These are phyloP conservation scores for Apeltes quadracus DNA, from an alignment of 2,113 vertebrate genomes.

Conservation along the genomic window DNA sequence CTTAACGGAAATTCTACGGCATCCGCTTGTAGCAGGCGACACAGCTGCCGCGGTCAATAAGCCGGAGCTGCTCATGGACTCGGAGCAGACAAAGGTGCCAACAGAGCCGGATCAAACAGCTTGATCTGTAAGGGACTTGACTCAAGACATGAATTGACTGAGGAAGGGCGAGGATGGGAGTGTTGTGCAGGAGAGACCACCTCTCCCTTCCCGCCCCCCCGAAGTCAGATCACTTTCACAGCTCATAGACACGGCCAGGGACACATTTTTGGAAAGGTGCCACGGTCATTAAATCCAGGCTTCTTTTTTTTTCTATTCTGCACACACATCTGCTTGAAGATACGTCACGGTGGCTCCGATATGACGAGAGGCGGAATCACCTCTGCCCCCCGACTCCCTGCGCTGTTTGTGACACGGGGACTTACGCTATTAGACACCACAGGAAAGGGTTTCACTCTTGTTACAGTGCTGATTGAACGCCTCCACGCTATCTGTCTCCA, in stretches of 20 bases:
- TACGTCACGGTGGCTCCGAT: slow-evolving; percentile 56
- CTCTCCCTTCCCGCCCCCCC: slow-evolving; percentile 10
- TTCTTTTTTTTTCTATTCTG: slow-evolving; percentile 60
- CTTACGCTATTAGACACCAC: slow-evolving; percentile 66
- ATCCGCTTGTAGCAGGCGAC: slow-evolving; percentile 28
- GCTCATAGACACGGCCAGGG: slow-evolving; percentile 55
- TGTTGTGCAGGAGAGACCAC: slow-evolving; percentile 29
- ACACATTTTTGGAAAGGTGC: slow-evolving; percentile 61
- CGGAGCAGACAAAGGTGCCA: slow-evolving; percentile 34
- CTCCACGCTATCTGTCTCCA: slow-evolving; percentile 50
- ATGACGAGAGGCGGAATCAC: slow-evolving; percentile 56
- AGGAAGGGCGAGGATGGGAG: background rate
- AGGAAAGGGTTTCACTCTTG: slow-evolving; percentile 62
- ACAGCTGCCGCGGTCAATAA: slow-evolving; percentile 67
- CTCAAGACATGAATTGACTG: slow-evolving; percentile 68
- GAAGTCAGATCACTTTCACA: slow-evolving; percentile 66
- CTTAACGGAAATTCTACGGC: slow-evolving; percentile 47
- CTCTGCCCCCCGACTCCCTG: slow-evolving; percentile 48
- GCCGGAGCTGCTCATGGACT: slow-evolving; percentile 59
- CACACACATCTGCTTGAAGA: slow-evolving; percentile 46
- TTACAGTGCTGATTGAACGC: slow-evolving; percentile 69
- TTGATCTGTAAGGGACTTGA: slow-evolving; percentile 68
- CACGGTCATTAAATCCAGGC: slow-evolving; percentile 64
- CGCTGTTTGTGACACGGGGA: slow-evolving; percentile 46
- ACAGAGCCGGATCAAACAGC: slow-evolving; percentile 62